Conservation (phyloP, 30 jellyfish, hydroid and myxozoan genomes). For the Kudoa iwatai region DNA sequence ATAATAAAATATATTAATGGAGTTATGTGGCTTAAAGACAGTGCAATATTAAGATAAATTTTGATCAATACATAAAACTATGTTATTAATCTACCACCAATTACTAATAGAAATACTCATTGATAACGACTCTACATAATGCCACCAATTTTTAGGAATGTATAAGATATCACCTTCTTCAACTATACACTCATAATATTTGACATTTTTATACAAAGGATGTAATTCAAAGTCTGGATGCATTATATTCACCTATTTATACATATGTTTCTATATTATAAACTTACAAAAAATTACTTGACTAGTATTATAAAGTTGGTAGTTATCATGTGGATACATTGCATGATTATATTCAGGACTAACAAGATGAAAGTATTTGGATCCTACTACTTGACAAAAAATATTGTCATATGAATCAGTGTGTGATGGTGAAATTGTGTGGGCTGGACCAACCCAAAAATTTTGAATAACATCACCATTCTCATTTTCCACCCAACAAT, state of each 20-base stretch:
- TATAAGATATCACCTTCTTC: constrained; percentile 70
- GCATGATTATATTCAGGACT: constrained; percentile 3
- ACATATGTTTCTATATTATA: neutral
- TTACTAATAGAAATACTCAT: constrained; percentile 74
- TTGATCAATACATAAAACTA: too few species aligned
- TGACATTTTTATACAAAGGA: constrained; percentile 23
- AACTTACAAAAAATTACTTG: too few species aligned
- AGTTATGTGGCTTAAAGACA: too few species aligned
- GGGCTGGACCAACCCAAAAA: constrained; percentile 94
- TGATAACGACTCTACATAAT: constrained; percentile 30
- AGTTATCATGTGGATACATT: constrained; percentile 29
- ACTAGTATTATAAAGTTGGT: constrained; percentile 38
- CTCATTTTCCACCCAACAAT: neutral
- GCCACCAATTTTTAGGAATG: constrained; percentile 94
- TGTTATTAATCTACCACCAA: too few species aligned
- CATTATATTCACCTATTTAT: constrained; percentile 42
- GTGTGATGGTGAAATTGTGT: constrained; percentile 75
- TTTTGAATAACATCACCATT: constrained; percentile 15
- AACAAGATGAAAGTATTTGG: constrained; percentile 29
- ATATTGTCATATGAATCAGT: constrained; percentile 81
- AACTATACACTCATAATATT: constrained; percentile 27
- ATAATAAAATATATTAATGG: too few species aligned
- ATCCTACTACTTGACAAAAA: constrained; percentile 57
- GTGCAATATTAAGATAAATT: too few species aligned
- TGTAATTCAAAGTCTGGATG: constrained; percentile 12